Base-by-base conservation (phyloP, 2,113 vertebrate genomes). In the Chrysochloris asiatica region DNA sequence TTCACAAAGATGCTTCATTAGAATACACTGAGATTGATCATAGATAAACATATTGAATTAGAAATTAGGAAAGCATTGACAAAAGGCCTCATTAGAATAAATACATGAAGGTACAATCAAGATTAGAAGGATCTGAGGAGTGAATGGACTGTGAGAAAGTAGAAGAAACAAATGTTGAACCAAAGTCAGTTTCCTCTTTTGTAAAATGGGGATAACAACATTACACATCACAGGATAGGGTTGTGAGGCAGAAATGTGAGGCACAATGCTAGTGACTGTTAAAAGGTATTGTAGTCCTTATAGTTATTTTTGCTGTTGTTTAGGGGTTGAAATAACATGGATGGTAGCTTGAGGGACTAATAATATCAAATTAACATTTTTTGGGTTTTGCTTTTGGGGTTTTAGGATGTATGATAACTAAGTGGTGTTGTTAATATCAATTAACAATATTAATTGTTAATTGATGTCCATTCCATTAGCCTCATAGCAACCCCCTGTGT, bases 51-150 rank as follows among this genome's bases (percentile, higher is more conserved):
- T 71, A 4, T 26, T 81, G 28, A 91, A 88, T 81, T 71, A 76
- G 26, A 54, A 91, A 69, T 77, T 91, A 69, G 19, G 28, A 80
- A 88, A 17, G 54, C 65, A 54, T 52, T 88, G 38, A 85, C 36
- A 63, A 85, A 93, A 24, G 30, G 9, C 59, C 81, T 85, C 38
- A 71, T 50, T 71, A 52, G 30, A 93, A 85, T 65, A 16, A 50
- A 17, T 63, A 10, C 59, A 17, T 48, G 11, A 10, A 17, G 2
- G 8, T n/a, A 84, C 13, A 81, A 76, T 89, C 61, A 54, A 89
- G 67, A 75, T 59, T 33, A 91, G 50, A 73, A 67, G 30, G 22
- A 67, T 33, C 1, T 82, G 59, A 72, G 8, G 33, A 56, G 14
- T 56, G 38, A 79, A 54, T 69, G 22, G 38, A 56, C 30, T 69